Percentiles rank a stretch among this genome's conserved stretches.
These are phyloP conservation scores for Thaleichthys pacificus DNA, from an alignment of 2,797 vertebrate species.

Conservation along the genomic window DNA sequence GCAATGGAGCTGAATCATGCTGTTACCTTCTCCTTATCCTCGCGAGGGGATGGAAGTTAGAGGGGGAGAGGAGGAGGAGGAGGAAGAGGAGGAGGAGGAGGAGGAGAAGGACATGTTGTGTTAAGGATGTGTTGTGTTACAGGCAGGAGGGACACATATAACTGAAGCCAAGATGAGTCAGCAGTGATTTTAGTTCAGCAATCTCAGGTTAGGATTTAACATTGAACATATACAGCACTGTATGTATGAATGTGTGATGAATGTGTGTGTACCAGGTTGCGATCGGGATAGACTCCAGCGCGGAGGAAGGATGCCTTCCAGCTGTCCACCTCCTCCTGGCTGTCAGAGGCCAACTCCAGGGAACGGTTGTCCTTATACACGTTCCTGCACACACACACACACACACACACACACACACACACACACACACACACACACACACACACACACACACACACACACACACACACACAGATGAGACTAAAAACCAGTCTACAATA, in stretches of 20 bases:
- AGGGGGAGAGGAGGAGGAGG: not conserved
- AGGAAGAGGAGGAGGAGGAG: not conserved
- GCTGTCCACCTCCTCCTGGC: conserved; percentile 91
- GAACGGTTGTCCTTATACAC: not conserved
- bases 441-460: not conserved
- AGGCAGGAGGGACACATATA: not conserved
- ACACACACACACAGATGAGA: no score
- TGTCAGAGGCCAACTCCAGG: conserved; percentile 70
- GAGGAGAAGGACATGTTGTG: no score
- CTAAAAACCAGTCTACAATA: no score
- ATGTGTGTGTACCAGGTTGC: not conserved
- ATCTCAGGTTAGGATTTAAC: not conserved
- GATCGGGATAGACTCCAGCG: conserved; percentile 86
- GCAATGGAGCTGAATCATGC: not conserved
- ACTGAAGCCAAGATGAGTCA: not conserved
- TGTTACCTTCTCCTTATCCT: not conserved
- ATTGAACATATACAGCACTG: not conserved
- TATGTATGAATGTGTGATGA: not conserved
- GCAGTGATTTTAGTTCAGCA: not conserved
- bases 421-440: not conserved
- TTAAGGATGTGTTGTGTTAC: not conserved
- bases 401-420: no score
- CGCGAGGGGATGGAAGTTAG: not conserved
- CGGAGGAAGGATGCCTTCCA: conserved; percentile 92
- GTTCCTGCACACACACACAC: not conserved